A percentile compares a stretch with the other conserved stretches of the same genome.
These are phyloP conservation scores for Styela plicata DNA, from an alignment of 23 tunicate genomes.

Conservation along the genomic window DNA sequence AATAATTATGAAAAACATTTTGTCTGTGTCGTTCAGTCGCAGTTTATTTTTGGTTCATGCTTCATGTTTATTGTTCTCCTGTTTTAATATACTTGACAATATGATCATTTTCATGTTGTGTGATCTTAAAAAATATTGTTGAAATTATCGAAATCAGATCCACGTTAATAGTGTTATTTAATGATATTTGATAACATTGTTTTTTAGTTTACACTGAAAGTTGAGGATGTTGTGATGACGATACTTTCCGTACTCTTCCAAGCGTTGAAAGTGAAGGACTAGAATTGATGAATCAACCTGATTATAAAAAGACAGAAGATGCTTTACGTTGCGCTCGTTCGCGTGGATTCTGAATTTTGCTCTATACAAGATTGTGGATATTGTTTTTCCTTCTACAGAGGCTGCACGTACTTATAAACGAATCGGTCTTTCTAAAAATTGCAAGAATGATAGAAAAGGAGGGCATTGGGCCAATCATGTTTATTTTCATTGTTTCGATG, in stretches of 20 bases:
- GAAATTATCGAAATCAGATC: no score
- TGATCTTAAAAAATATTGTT: no score
- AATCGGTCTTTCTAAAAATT: neutral
- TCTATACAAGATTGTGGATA: neutral
- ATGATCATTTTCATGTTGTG: no score
- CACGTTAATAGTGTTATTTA: no score
- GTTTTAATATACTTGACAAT: no score
- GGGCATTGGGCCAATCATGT: neutral
- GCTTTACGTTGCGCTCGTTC: neutral
- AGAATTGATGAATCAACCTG: neutral
- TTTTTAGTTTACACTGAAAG: neutral
- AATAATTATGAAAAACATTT: no score
- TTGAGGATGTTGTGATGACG: neutral
- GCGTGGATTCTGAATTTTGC: neutral
- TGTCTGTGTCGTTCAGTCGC: no score
- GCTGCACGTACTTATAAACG: constrained; percentile 20
- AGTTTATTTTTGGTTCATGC: no score
- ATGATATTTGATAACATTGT: no score
- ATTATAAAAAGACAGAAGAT: neutral
- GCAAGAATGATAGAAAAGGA: neutral
- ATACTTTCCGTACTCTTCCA: neutral
- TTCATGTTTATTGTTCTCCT: no score
- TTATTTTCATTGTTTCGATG: no score
- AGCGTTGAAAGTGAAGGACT: neutral
- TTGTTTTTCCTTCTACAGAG: neutral